A percentile compares a stretch with the other conserved stretches of the same genome.
Evolutionary conservation across 1,140 invertebrate genomes (phyloP).

Genomic region (Sitodiplosis mosellana): DNA sequence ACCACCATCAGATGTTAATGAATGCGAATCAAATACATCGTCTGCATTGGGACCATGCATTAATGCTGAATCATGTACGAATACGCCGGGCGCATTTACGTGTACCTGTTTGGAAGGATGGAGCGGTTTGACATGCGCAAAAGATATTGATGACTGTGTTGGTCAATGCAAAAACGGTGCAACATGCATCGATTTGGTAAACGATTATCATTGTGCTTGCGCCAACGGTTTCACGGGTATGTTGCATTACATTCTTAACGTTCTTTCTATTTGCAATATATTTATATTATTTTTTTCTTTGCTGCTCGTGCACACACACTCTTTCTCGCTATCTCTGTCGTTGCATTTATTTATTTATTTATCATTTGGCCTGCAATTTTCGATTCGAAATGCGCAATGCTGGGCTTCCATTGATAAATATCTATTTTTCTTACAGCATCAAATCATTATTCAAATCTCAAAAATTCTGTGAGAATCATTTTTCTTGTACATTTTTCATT

Average conservation of each 20-base stretch:
- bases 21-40: constrained; percentile 30
- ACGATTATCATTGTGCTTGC: constrained; percentile 70
- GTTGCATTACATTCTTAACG: not conserved
- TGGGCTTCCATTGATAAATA: not conserved
- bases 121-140: constrained; percentile 69
- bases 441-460: not conserved
- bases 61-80: constrained; percentile 61
- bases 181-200: constrained; percentile 65
- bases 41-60: constrained; percentile 42
- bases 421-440: not conserved
- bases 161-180: constrained; percentile 75
- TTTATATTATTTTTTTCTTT: too few species aligned
- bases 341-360: not conserved
- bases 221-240: constrained; percentile 56
- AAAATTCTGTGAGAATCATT: not conserved
- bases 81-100: constrained; percentile 63
- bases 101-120: constrained; percentile 71
- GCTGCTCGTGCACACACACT: not conserved
- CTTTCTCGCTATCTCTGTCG: not conserved
- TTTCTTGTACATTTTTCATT: constrained; percentile 1
- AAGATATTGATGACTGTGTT: constrained; percentile 76
- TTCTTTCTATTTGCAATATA: too few species aligned
- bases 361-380: not conserved
- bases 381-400: too few species aligned
- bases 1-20: constrained; percentile 40